phyloP scores from a whole-genome alignment of 2,888 invertebrate genomes.

The Copidosoma aretas region DNA sequence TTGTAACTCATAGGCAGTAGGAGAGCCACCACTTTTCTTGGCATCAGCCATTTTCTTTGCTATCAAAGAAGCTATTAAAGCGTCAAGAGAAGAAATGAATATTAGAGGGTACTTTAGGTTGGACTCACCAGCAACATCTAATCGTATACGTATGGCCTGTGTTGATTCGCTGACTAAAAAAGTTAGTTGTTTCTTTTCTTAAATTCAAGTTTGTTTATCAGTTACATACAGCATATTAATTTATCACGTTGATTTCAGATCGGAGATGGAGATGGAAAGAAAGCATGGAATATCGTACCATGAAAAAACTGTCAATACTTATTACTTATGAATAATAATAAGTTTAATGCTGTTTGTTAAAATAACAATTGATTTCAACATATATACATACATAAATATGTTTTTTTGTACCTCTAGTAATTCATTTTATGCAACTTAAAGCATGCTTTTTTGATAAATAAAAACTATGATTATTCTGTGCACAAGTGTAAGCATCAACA shows the following conservation, averaged over 20 bases:
- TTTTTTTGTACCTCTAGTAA: constrained; percentile 5
- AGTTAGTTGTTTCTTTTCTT: constrained; percentile 63
- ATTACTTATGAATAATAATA: constrained; percentile 8
- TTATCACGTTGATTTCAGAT: constrained; percentile 39
- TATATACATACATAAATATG: constrained; percentile 12
- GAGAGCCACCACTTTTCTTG: constrained; percentile 93
- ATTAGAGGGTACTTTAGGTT: constrained; percentile 69
- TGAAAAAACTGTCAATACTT: constrained; percentile 24
- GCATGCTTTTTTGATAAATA: constrained; percentile 25
- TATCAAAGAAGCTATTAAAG: constrained; percentile 83
- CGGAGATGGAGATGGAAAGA: constrained; percentile 46
- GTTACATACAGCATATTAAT: too few relatives aligned
- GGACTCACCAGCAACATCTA: constrained; percentile 87
- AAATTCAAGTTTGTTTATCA: background rate
- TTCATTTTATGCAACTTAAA: constrained; percentile 13
- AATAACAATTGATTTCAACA: constrained; percentile 8
- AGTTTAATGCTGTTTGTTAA: constrained; percentile 8
- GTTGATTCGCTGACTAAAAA: constrained; percentile 80
- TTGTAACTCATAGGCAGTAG: constrained; percentile 86
- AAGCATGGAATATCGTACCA: constrained; percentile 45
- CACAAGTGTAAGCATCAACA: constrained; percentile 11
- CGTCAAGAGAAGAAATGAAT: constrained; percentile 77
- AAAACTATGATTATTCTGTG: constrained; percentile 22
- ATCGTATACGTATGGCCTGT: constrained; percentile 88
- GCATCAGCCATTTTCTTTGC: constrained; percentile 90